Percentiles rank a stretch among this genome's conserved stretches.
phyloP scores from a whole-genome alignment of 2,113 vertebrate genomes.

The Toxotes chatareus region DNA sequence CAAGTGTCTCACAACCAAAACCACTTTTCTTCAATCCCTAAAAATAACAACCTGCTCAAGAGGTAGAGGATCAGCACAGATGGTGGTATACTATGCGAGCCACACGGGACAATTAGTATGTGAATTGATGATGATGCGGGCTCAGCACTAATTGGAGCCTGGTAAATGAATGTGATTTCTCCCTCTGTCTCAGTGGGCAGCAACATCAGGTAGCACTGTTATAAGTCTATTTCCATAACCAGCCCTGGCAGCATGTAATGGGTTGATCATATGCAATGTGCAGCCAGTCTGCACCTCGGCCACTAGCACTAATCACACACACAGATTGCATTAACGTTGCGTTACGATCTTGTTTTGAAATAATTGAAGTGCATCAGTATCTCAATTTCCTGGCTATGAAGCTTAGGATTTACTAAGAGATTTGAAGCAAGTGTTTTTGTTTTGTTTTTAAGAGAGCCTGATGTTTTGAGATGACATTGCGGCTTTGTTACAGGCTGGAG shows the following conservation, averaged over 20 bases:
- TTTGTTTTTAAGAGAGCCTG: not conserved
- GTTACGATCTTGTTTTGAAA: conserved; percentile 68
- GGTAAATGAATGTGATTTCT: conserved; percentile 81
- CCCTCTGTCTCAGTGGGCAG: conserved; percentile 77
- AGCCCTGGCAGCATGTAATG: conserved; percentile 74
- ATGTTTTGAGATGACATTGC: conserved; percentile 24
- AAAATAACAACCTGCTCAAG: conserved; percentile 59
- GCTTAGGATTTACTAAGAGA: conserved; percentile 6
- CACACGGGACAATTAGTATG: conserved; percentile 80
- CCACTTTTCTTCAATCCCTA: conserved; percentile 31
- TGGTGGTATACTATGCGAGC: conserved; percentile 67
- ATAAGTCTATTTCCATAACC: conserved; percentile 80
- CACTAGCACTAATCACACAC: conserved; percentile 74
- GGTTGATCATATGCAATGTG: conserved; percentile 73
- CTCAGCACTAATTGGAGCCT: conserved; percentile 81
- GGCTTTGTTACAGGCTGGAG: conserved; percentile 14
- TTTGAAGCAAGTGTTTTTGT: conserved; percentile 14
- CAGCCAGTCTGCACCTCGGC: conserved; percentile 64
- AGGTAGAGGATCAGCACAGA: conserved; percentile 73
- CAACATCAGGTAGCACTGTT: conserved; percentile 79
- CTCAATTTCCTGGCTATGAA: conserved; percentile 40
- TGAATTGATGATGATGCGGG: conserved; percentile 83
- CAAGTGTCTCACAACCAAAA: conserved; percentile 16
- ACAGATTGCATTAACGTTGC: conserved; percentile 70
- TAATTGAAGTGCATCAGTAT: conserved; percentile 63